Percentiles rank a stretch among this genome's conserved stretches.
Conservation (phyloP, 1,140 invertebrate species). For the Batillaria attramentaria region DNA sequence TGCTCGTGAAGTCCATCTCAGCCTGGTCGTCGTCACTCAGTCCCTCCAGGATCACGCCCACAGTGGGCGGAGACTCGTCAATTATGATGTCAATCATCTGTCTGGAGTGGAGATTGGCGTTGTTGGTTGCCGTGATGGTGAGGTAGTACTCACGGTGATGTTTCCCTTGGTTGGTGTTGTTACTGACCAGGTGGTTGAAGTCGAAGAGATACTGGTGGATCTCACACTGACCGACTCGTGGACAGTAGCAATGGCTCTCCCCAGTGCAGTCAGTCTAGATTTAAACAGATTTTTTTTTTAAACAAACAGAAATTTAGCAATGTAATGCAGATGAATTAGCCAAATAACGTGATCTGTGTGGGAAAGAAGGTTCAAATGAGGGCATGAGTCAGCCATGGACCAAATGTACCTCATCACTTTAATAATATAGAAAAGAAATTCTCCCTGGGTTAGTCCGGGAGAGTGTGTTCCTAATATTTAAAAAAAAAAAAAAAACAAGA, state of each 20-base stretch:
- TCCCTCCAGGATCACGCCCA: slow-evolving; percentile 47
- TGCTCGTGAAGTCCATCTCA: slow-evolving; percentile 48
- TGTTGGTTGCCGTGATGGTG: slow-evolving; percentile 44
- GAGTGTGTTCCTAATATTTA: too few species aligned
- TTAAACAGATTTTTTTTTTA: too few species aligned
- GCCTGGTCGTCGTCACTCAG: slow-evolving; percentile 15
- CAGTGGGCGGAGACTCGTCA: slow-evolving; percentile 49
- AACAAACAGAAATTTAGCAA: too few species aligned
- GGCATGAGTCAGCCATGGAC: too few species aligned
- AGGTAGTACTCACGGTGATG: slow-evolving; percentile 53
- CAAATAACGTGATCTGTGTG: too few species aligned
- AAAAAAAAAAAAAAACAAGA: too few species aligned
- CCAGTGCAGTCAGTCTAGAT: neutral
- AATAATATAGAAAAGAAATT: too few species aligned
- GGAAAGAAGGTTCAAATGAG: too few species aligned
- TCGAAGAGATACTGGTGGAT: slow-evolving; percentile 32
- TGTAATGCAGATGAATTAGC: too few species aligned
- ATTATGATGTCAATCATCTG: slow-evolving; percentile 39
- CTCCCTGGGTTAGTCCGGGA: too few species aligned
- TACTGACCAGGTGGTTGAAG: slow-evolving; percentile 32
- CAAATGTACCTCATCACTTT: too few species aligned
- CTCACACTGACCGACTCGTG: slow-evolving; percentile 45
- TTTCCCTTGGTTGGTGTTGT: slow-evolving; percentile 41
- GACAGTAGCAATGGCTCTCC: slow-evolving; percentile 46
- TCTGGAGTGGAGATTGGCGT: slow-evolving; percentile 22